Conservation (phyloP, 2,797 vertebrate genomes). For the Hippoglossus hippoglossus region DNA sequence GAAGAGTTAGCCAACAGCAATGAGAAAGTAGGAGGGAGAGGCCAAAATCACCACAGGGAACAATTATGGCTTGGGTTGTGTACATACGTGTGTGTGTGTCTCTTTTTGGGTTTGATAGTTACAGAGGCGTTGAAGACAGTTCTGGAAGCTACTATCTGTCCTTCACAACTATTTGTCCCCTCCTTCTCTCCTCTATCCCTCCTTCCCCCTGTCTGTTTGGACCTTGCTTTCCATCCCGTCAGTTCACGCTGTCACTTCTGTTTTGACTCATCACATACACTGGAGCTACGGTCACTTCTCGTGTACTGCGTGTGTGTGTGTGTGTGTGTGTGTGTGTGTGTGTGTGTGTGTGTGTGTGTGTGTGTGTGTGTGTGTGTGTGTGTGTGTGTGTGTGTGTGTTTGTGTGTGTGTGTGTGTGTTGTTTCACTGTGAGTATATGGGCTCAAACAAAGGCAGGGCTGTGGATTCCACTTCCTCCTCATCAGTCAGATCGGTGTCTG, state of each 20-base stretch:
- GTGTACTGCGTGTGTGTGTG: slow-evolving; percentile 19
- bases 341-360: slow-evolving; percentile 13
- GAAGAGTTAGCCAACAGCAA: slow-evolving; percentile 75
- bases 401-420: slow-evolving; percentile 26
- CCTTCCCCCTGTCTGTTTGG: slow-evolving; percentile 73
- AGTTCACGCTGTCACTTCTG: slow-evolving; percentile 78
- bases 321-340: slow-evolving; percentile 31
- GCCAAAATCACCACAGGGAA: slow-evolving; percentile 79
- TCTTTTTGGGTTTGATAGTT: slow-evolving; percentile 64
- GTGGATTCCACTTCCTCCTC: slow-evolving; percentile 50
- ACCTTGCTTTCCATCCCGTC: slow-evolving; percentile 59
- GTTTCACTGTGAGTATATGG: slow-evolving; percentile 60
- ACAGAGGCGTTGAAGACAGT: slow-evolving; percentile 64
- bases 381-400: background rate
- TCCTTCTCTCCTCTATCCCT: slow-evolving; percentile 69
- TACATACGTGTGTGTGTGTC: slow-evolving; percentile 46
- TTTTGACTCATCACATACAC: slow-evolving; percentile 71
- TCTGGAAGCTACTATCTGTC: slow-evolving; percentile 73
- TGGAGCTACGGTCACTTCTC: slow-evolving; percentile 41
- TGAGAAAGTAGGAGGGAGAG: slow-evolving; percentile 71
- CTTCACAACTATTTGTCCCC: slow-evolving; percentile 69
- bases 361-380: background rate
- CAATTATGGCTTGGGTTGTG: slow-evolving; percentile 75
- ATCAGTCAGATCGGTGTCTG: slow-evolving; percentile 28
- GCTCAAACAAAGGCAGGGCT: slow-evolving; percentile 47